Evolutionary conservation across 2,797 vertebrate species (phyloP).

Genomic region (Echeneis naucrates): DNA sequence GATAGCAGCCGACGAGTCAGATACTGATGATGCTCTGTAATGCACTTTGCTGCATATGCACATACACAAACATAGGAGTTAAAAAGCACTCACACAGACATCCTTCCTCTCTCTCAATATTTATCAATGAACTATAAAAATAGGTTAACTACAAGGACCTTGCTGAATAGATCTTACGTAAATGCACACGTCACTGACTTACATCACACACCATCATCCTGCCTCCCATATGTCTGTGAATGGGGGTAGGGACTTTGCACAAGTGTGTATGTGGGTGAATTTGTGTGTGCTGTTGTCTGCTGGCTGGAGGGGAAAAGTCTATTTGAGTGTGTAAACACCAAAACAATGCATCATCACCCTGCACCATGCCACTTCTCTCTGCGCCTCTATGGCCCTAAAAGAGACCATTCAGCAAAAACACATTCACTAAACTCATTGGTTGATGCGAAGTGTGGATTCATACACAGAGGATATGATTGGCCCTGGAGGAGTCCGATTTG

Average conservation of each 20-base stretch:
- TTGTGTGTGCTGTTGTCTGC: conserved; percentile 27
- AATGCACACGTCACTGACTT: conserved; percentile 74
- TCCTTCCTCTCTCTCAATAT: conserved; percentile 35
- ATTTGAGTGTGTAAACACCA: conserved; percentile 54
- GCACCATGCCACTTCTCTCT: conserved; percentile 5
- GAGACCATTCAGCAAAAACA: conserved; percentile 58
- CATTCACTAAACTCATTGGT: conserved; percentile 56
- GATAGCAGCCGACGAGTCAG: conserved; percentile 4
- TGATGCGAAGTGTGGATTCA: conserved; percentile 48
- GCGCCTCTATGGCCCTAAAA: conserved; percentile 17
- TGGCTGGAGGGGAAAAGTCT: conserved; percentile 54
- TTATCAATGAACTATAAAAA: conserved; percentile 74
- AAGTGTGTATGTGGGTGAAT: conserved; percentile 30
- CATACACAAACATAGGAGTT: conserved; percentile 1
- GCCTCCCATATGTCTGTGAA: conserved; percentile 53
- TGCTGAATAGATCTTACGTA: conserved; percentile 73
- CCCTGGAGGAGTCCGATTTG: conserved; percentile 43
- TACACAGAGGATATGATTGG: conserved; percentile 52
- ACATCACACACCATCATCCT: conserved; percentile 73
- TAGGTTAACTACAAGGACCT: conserved; percentile 68
- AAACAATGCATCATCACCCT: conserved; percentile 46
- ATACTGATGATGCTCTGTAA: conserved; percentile 11
- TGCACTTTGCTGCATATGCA: conserved; percentile 21
- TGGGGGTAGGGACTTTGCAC: conserved; percentile 59
- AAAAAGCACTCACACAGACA: neutral